Evolutionary conservation across 2,888 invertebrate species (phyloP), one percentile per base, ranked within the genome.

Genomic region (Idaea straminata): DNA sequence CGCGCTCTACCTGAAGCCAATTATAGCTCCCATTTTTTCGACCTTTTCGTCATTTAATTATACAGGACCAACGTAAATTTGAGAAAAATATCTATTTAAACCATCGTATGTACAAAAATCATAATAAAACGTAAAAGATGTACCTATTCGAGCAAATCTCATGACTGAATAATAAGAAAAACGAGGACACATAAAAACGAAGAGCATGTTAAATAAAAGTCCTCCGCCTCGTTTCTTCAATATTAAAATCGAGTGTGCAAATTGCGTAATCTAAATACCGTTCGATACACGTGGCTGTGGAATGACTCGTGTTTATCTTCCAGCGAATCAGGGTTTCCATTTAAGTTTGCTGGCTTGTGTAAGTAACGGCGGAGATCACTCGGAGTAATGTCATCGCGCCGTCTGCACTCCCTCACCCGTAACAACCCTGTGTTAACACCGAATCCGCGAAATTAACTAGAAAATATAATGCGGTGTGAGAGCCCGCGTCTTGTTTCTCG

Each of bases 381-480:
- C 76, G 71, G 74, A 72, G 78, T 78, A 78, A 79, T 73, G 77
- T 76, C 74, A 75, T 72, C 71, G 71, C 70, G 73, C 69, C 71
- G 70, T 64, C 69, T 64, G 67, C 63, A 72, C 74, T 74, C 72
- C 66, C 73, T 75, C 71, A 72, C 69, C 68, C 65, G 70, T 62
- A 72, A 71, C 70, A 71, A 65, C 70, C 69, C 66, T 68, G 73
- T 79, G 82, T 83, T 84, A 85, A 84, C 86, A 86, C 82, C 82
- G 80, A 81, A 89, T 85, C 82, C 82, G 74, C 81, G 82, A 87
- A 89, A 89, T 88, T 86, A 89, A 88, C 86, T 88, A 85, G 86
- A 85, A 89, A 88, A 89, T 88, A 88, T 90, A 88, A 89, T 84
- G 84, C 83, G 82, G 78, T 79, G 75, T 74, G 81, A 84, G 83